Conservation (phyloP, 2,888 invertebrate species). For the Eristalinus aeneus region DNA sequence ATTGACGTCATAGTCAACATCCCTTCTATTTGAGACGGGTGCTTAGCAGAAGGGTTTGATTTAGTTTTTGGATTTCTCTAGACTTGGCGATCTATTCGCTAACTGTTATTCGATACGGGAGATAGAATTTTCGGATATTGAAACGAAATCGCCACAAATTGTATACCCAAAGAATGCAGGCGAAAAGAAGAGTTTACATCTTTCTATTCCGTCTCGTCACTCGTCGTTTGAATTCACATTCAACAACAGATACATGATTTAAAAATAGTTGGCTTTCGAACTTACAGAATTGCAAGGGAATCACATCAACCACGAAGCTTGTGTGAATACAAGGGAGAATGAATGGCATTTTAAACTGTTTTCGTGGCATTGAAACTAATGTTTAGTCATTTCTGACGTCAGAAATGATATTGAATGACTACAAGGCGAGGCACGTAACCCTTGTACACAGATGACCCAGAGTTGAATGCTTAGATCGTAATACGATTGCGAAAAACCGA, state of each 20-base stretch:
- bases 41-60: neutral
- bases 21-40: too few relatives aligned
- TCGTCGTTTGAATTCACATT: neutral
- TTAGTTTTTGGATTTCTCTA: too few relatives aligned
- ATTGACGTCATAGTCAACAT: constrained; percentile 7
- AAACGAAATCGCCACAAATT: too few relatives aligned
- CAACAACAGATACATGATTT: neutral
- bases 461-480: neutral
- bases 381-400: constrained; percentile 25
- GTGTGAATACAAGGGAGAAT: neutral
- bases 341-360: neutral
- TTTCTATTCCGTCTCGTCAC: too few relatives aligned
- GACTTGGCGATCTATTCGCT: too few relatives aligned
- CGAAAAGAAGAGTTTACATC: too few relatives aligned
- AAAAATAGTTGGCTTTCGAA: neutral
- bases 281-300: neutral
- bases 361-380: constrained; percentile 4
- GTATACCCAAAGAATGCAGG: too few relatives aligned
- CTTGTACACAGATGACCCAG: constrained; percentile 21
- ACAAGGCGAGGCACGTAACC: neutral
- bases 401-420: constrained; percentile 24
- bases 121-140: too few relatives aligned
- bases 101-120: neutral
- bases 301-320: neutral
- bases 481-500: neutral